A percentile compares a stretch with the other conserved stretches of the same genome.
These are phyloP conservation scores for Oplegnathus fasciatus DNA, from an alignment of 2,113 vertebrate species.

Conservation along the genomic window DNA sequence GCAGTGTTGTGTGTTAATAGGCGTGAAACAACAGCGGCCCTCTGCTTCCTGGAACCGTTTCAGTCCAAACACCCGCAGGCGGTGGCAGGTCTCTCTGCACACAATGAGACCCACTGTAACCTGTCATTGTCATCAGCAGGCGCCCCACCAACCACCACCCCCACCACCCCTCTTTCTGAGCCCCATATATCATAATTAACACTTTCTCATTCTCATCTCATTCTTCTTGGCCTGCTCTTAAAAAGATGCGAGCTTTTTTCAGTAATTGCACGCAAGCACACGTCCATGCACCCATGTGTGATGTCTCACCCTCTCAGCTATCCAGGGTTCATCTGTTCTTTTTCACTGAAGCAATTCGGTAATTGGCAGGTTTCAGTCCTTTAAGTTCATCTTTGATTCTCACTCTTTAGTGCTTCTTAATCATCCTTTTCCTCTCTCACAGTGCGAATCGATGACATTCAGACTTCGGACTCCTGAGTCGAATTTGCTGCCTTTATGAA, in stretches of 20 bases:
- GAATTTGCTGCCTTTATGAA: not conserved
- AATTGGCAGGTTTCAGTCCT: conserved; percentile 50
- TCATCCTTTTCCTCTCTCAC: not conserved
- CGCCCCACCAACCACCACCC: conserved; percentile 21
- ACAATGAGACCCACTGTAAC: conserved; percentile 41
- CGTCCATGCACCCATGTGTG: not conserved
- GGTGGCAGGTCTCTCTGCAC: conserved; percentile 4
- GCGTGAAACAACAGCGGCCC: conserved; percentile 28
- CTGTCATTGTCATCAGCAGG: conserved; percentile 44
- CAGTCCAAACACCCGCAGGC: conserved; percentile 32
- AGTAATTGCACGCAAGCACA: conserved; percentile 18
- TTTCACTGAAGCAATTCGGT: conserved; percentile 48
- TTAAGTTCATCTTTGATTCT: conserved; percentile 31
- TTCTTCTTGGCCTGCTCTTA: conserved; percentile 16
- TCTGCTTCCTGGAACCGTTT: conserved; percentile 14
- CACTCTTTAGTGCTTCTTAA: not conserved
- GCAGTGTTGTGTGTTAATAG: conserved; percentile 28
- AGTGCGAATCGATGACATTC: conserved; percentile 17
- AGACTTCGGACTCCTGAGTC: not conserved
- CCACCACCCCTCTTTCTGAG: not conserved
- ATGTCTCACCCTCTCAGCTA: conserved; percentile 13
- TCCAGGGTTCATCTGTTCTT: conserved; percentile 12
- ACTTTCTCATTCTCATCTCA: conserved; percentile 4
- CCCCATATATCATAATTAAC: conserved; percentile 51
- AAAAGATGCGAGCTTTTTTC: not conserved